Evolutionary conservation across 1,140 invertebrate genomes (phyloP).

Genomic region (Belonocnema kinseyi): DNA sequence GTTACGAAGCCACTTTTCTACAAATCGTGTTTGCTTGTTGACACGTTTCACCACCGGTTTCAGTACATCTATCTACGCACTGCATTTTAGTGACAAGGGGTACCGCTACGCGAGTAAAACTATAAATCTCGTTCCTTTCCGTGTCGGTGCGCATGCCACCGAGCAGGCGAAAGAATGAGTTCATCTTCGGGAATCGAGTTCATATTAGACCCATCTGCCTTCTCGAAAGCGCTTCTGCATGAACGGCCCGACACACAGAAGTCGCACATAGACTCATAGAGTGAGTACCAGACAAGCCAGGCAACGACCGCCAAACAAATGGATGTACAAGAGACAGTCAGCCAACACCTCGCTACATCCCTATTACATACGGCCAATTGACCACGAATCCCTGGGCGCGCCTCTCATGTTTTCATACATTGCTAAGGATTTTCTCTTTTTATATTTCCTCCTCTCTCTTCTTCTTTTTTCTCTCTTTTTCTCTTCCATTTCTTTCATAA

Average conservation of each 20-base stretch:
- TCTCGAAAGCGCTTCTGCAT: slow-evolving; percentile 66
- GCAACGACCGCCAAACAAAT: slow-evolving; percentile 58
- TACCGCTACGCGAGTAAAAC: slow-evolving; percentile 47
- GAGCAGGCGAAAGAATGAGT: slow-evolving; percentile 63
- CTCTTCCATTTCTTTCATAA: slow-evolving; percentile 19
- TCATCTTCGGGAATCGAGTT: slow-evolving; percentile 72
- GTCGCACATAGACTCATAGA: slow-evolving; percentile 40
- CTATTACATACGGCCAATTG: slow-evolving; percentile 74
- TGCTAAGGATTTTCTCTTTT: slow-evolving; percentile 45
- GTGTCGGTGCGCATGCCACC: slow-evolving; percentile 58
- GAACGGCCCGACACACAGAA: slow-evolving; percentile 55
- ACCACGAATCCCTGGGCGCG: slow-evolving; percentile 70
- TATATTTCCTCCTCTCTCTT: background rate
- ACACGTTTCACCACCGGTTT: slow-evolving; percentile 29
- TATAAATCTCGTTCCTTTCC: slow-evolving; percentile 71
- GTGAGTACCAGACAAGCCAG: slow-evolving; percentile 38
- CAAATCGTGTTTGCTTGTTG: slow-evolving; percentile 31
- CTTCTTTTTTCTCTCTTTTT: background rate
- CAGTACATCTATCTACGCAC: slow-evolving; percentile 2
- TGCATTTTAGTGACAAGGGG: slow-evolving; percentile 36
- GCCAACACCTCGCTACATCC: slow-evolving; percentile 63
- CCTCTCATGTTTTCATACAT: slow-evolving; percentile 69
- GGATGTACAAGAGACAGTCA: slow-evolving; percentile 47
- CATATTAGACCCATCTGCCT: slow-evolving; percentile 74
- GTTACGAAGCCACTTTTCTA: slow-evolving; percentile 27